These are phyloP conservation scores for Agrotis ipsilon DNA, from an alignment of 2,888 invertebrate species.

Conservation along the genomic window DNA sequence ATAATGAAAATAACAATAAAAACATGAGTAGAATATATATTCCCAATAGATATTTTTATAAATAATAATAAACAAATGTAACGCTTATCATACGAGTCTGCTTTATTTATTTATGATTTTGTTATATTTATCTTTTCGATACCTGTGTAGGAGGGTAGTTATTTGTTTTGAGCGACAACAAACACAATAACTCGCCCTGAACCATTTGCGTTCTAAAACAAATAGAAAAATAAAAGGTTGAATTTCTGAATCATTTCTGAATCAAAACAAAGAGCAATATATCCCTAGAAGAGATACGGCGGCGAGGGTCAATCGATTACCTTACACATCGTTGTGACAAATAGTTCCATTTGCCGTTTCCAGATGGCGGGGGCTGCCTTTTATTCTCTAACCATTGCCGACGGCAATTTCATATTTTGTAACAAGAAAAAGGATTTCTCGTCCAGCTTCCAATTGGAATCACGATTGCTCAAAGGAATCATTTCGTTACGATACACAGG, in stretches of 20 bases:
- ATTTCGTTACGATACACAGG: conserved; percentile 56
- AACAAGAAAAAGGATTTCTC: conserved; percentile 60
- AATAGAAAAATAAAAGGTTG: conserved; percentile 57
- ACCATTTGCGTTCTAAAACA: conserved; percentile 41
- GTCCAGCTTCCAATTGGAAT: conserved; percentile 66
- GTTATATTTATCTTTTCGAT: conserved; percentile 36
- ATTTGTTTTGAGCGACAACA: conserved; percentile 35
- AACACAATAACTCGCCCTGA: conserved; percentile 37
- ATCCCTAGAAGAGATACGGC: conserved; percentile 68
- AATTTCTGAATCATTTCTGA: conserved; percentile 63
- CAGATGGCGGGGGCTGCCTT: conserved; percentile 71
- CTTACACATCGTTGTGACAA: conserved; percentile 73
- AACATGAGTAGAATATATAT: not conserved
- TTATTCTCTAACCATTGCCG: conserved; percentile 69
- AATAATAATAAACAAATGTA: not conserved
- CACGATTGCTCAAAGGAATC: conserved; percentile 68
- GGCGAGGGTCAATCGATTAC: conserved; percentile 75
- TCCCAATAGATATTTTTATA: not conserved
- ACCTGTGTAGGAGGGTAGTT: conserved; percentile 12
- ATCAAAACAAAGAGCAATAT: conserved; percentile 74
- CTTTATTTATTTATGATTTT: not conserved
- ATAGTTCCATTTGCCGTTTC: conserved; percentile 77
- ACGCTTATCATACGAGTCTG: not conserved
- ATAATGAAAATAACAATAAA: conserved; percentile 7
- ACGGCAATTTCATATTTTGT: conserved; percentile 69